A percentile compares a stretch with the other conserved stretches of the same genome.
Conservation (phyloP, 2,888 invertebrate genomes). For the Cryptops parisi region DNA sequence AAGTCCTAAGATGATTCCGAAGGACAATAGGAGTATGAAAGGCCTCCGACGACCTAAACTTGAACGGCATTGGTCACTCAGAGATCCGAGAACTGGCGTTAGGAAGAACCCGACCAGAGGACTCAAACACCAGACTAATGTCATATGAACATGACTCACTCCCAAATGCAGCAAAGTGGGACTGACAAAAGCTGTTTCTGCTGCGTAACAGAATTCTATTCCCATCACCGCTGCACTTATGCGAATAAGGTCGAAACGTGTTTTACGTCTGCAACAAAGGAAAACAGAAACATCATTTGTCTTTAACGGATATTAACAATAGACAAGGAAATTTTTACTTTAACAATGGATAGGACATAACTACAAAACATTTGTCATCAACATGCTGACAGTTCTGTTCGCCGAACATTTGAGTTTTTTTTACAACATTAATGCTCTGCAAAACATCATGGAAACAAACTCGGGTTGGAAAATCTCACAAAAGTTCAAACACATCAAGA, state of each 20-base stretch:
- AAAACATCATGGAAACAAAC: no score
- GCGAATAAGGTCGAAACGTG: conserved; percentile 60
- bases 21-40: conserved; percentile 73
- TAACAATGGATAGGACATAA: no score
- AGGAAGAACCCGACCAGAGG: conserved; percentile 88
- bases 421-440: no score
- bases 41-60: conserved; percentile 73
- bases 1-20: conserved; percentile 76
- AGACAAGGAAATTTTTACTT: no score
- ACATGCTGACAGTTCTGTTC: no score
- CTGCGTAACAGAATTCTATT: conserved; percentile 93
- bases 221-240: conserved; percentile 93
- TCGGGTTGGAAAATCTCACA: no score
- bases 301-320: no score
- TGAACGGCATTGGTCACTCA: conserved; percentile 76
- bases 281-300: no score
- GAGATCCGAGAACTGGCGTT: conserved; percentile 78
- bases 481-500: no score
- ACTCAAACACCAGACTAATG: conserved; percentile 86
- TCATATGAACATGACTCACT: conserved; percentile 84
- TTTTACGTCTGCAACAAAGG: conserved; percentile 57
- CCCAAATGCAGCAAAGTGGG: conserved; percentile 83
- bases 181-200: conserved; percentile 93
- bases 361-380: no score
- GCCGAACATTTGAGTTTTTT: no score